Percentiles rank a stretch among this genome's conserved stretches.
Evolutionary conservation across 2,113 vertebrate species (phyloP).

Genomic region (Muntiacus muntjak): DNA sequence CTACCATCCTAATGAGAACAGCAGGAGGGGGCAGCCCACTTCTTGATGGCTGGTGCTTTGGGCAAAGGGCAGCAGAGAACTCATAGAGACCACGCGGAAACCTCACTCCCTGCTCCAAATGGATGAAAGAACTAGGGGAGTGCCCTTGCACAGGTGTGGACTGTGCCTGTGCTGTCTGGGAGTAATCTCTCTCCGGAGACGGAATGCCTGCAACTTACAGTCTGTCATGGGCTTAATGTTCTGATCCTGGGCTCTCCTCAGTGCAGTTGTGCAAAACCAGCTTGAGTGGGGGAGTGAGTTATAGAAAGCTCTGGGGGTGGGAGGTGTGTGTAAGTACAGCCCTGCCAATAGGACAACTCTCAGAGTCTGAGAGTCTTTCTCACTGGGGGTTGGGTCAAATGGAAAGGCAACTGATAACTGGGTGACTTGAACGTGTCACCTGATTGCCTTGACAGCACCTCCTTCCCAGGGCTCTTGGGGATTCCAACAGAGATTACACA

Average conservation of each 20-base stretch:
- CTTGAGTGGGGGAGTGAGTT: neutral
- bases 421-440: neutral
- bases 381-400: neutral
- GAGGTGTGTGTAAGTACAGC: neutral
- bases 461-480: neutral
- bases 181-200: fast-evolving
- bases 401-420: neutral
- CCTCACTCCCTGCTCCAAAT: neutral
- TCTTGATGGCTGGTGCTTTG: neutral
- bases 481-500: neutral
- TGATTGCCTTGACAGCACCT: neutral
- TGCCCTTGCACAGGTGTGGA: neutral
- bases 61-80: neutral
- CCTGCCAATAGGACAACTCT: neutral
- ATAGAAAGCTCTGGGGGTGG: neutral
- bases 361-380: neutral
- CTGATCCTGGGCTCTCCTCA: neutral
- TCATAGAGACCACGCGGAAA: neutral
- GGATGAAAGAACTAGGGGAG: neutral
- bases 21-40: neutral
- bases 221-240: neutral
- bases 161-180: neutral
- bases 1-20: neutral
- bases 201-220: neutral
- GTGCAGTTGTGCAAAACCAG: neutral